Base-by-base conservation (phyloP, 2,888 invertebrate species). In the Dynastes hyllus region DNA sequence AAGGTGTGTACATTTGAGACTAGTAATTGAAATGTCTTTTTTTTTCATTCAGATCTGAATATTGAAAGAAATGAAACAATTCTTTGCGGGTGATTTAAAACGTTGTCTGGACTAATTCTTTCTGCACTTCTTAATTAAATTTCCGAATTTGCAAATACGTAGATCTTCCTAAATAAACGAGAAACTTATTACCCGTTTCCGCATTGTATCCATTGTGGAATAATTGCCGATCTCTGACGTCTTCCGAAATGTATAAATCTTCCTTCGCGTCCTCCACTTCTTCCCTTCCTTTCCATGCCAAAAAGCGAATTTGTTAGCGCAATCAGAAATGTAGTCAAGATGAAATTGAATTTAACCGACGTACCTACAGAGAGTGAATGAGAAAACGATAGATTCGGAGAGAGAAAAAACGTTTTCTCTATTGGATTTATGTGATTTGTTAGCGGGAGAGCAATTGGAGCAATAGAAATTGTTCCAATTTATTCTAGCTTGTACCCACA, bases 351-450 rank as follows among this genome's bases (percentile, higher is more conserved):
- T 63, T 63, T 63, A 63, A 27, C 63, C 45, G 55, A 55, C 55
- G 55, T 55, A 22, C 55, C 55, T 45, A 45, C 45, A 45, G 11
- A 45, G 45, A 45, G 11, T 8, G 45, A 45, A 8, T 2, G 45
- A 45, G 45, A 45, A 45, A 45, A 45, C 8, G 45, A 37, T 37
- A 37, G 32, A 51, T 0, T 53, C 53, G 53, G 16, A 58, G 55
- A 22, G n/a, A 2, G 45, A 11, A 45, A 45, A 45, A 53, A 27
- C 53, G 55, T 58, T 16, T 58, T 22, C 55, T 32, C 63, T 63
- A 63, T 63, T 63, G 63, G 29, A 63, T 63, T 63, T 63, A 63
- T 63, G 63, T 63, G 63, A 63, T 63, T 63, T 63, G 63, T 63
- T 63, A 63, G 63, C 63, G 3, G 22, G 29, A 29, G 32, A 22